Base-by-base conservation (phyloP, 2,797 vertebrate genomes). In the Sylvilagus floridanus region DNA sequence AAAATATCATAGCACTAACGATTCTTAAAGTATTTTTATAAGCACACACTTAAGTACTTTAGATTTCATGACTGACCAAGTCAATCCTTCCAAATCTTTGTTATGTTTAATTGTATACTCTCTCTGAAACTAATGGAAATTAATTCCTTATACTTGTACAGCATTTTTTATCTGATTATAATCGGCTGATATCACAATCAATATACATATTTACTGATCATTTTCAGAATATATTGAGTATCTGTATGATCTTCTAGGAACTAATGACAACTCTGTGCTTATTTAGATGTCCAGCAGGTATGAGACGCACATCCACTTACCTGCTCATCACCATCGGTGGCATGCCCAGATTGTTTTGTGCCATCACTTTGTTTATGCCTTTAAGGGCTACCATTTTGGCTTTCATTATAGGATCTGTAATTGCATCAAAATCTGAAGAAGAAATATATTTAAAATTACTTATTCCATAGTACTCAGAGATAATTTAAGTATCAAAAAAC, bases 361-460 rank as follows among this genome's bases (percentile, higher is more conserved):
- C 99, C 99, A 99, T 99, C 90, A 99, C 99, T 98, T 99, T 99
- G 97, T 99, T 99, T 98, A 99, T 99, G 93, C 99, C 99, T 98
- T 99, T 99, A 37, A 99, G 98, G 77, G 99, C 99, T 37, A 99
- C 99, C 99, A 99, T 99, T 98, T 99, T 99, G 93, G 99, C 99
- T 98, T 99, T 99, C 99, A 99, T 99, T 95, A 99, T 99, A 19
- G 99, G 99, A 97, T 99, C 99, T 26, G 99, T 99, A 96, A 99
- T 99, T 22, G 99, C 98, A 98, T 99, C 99, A 94, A 99, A 99
- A 98, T 99, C 99, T 99, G 97, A 19, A 98, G 97, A 91, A 95
- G 28, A 95, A 96, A 96, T 35, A 69, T 1, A 95, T 96, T 79
- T 65, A 76, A 84, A 88, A 88, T 97, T 94, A 97, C 32, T 87